Evolutionary conservation across 2,113 vertebrate genomes (phyloP), one percentile per base, ranked within the genome.

Genomic region (Bubalus kerabau): DNA sequence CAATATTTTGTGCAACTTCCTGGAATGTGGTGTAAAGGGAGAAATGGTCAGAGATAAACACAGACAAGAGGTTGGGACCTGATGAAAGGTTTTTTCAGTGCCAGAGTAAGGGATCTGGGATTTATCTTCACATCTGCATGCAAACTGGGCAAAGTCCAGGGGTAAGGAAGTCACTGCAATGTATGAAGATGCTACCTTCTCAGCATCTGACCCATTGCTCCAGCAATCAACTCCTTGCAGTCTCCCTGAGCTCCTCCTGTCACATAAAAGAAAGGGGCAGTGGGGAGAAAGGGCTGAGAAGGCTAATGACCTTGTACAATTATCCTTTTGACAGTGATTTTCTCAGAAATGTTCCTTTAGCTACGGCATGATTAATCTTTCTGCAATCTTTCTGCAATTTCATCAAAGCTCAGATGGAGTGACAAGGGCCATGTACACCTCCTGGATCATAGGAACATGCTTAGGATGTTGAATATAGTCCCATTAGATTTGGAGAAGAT

Each of bases 311-410:
- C 56, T 76, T 82, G 15, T 64, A 96, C 96, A 97, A 93, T 54
- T 16, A 93, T 82, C 71, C 46, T 85, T 92, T 89, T 92, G 93
- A 93, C 54, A 86, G 57, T 24, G 60, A 97, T 90, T 43, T 74
- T 97, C 87, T 93, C 95, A 84, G 32, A 97, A 93, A 83, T 71
- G 86, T 74, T 94, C 94, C 81, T 87, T 93, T 60, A 95, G 87
- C 64, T 96, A 26, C 48, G 76, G 96, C 89, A 93, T 80, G 95
- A 97, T 78, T 87, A 80, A 95, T 89, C 78, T 95, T 95, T 95
- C 92, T 95, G 59, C 56, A 64, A 17, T 71, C 14, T 78, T 94
- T 59, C 57, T 64, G 78, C 80, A 43, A 90, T 96, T 84, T 96
- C 62, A 46, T 87, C 87, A 93, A 93, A 92, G 80, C 78, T 32